phyloP scores from a whole-genome alignment of 2,113 vertebrate species.

The Dromas ardeola region DNA sequence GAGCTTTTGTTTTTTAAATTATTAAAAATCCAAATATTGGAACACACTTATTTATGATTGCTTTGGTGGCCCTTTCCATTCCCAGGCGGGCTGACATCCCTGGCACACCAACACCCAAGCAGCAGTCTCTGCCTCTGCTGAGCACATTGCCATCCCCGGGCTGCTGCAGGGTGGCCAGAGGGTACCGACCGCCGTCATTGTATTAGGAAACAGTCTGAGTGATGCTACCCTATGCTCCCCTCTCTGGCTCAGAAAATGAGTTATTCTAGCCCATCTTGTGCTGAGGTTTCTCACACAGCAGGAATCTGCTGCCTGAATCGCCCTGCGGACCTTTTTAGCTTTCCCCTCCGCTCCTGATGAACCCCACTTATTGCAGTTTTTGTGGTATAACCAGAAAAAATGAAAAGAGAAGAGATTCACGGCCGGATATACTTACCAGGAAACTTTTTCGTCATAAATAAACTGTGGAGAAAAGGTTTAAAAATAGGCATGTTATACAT shows the following conservation, averaged over 20 bases:
- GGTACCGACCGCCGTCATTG: fast-evolving
- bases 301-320: background rate
- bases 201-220: background rate
- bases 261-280: background rate
- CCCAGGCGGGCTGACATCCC: background rate
- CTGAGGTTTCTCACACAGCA: background rate
- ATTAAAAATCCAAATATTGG: background rate
- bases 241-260: background rate
- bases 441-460: constrained; percentile 96
- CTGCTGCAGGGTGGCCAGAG: background rate
- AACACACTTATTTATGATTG: background rate
- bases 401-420: background rate
- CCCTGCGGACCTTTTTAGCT: background rate
- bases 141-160: background rate
- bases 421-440: constrained; percentile 84
- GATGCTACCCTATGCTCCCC: background rate
- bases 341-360: background rate
- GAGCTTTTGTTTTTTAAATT: background rate
- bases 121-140: background rate
- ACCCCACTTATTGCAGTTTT: background rate
- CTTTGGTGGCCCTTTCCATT: background rate
- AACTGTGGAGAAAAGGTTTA: constrained; percentile 79
- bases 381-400: background rate
- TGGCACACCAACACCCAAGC: background rate
- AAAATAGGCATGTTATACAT: constrained; percentile 38